Conservation (phyloP, 35 echinoderm and acorn worm genomes). For the Nesometra sesokonis region DNA sequence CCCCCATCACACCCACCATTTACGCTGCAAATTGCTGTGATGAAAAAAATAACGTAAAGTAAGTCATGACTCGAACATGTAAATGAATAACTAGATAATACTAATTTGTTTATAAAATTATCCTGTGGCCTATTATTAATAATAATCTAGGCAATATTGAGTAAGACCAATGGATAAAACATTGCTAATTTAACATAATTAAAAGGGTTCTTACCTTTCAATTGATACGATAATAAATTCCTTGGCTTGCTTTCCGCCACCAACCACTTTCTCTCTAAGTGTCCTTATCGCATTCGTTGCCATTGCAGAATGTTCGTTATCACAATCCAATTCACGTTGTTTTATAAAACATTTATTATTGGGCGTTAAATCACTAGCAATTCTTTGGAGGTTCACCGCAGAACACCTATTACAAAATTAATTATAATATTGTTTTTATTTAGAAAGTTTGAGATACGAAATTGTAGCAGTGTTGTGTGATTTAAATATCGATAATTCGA, state of each 20-base stretch:
- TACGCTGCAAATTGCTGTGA: no score
- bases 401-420: not conserved
- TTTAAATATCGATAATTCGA: no score
- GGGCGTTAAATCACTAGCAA: not conserved
- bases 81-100: no score
- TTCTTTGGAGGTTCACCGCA: not conserved
- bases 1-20: no score
- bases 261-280: not conserved
- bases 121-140: no score
- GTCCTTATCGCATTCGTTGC: not conserved
- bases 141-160: no score
- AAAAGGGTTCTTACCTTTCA: not conserved
- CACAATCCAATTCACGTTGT: not conserved
- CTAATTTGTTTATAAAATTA: no score
- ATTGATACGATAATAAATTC: not conserved
- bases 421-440: not conserved
- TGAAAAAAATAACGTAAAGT: no score
- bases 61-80: no score
- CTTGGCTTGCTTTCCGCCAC: not conserved
- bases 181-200: no score
- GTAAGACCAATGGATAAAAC: no score
- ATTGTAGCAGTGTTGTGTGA: not conserved
- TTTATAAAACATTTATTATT: not conserved
- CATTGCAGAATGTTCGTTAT: not conserved
- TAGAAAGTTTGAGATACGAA: not conserved